Base-by-base conservation (phyloP, 2,113 vertebrate species). In the Hyla sarda region DNA sequence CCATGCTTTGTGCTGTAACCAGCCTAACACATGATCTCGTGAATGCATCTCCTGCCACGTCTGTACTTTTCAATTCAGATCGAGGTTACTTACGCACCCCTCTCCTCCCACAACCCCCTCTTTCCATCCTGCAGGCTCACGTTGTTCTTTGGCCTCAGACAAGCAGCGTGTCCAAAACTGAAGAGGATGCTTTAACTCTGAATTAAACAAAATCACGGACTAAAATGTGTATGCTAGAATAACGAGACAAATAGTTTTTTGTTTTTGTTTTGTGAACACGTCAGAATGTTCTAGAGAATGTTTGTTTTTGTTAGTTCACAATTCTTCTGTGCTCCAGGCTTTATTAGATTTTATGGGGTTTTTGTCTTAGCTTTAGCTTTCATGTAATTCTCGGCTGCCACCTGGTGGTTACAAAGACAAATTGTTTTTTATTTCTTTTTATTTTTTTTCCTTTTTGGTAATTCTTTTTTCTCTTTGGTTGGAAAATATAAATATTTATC, bases 341-440 rank as follows among this genome's bases (percentile, higher is more conserved):
- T 52, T 81, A 2, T 25, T 62, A 47, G 23, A 34, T 17, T 41
- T 71, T 71, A 71, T 71, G 13, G 2, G 17, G 30, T 69, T 69
- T 71, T 71, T 69, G 19, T 17, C 17, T 34, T 58, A 25, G 8
- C 21, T 21, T 2, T n/a, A 56, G 8, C 58, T 45, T 32, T 25
- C n/a, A 7, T 8, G 1, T 45, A 30, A 32, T 14, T 30, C n/a
- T 0, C n/a, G 12, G 5, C 81, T 83, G 82, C 82, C 82, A 30
- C 67, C 82, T 54, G 17, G 84, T 72, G 77, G 62, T 16, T 9
- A 34, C 11, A 67, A 41, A 41, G 25, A 5, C 2, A 28, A 76
- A 50, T 23, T 41, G 41, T 41, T 85, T 86, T 32, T 88, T 52
- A 83, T 84, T 28, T 69, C 21, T 90, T 89, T 90, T 23, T 41